phyloP scores from a whole-genome alignment of 2,113 vertebrate genomes.

The human region DNA sequence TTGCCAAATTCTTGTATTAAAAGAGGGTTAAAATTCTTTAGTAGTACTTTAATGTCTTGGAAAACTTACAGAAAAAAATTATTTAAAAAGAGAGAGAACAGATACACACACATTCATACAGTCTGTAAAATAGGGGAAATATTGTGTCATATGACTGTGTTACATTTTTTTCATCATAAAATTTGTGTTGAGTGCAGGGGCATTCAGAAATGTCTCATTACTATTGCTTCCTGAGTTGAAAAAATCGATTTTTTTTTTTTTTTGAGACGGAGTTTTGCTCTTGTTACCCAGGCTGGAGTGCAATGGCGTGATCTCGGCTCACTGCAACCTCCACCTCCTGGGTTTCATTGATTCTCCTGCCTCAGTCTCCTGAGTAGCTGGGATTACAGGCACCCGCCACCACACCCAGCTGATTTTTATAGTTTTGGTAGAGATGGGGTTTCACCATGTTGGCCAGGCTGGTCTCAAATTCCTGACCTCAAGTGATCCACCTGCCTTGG shows the following conservation, averaged over 20 bases:
- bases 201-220: slow-evolving; percentile 15
- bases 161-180: not conserved
- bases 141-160: not conserved
- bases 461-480: too few relatives aligned
- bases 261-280: too few relatives aligned
- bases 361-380: too few relatives aligned
- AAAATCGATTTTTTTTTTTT: not conserved
- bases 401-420: too few relatives aligned
- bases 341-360: too few relatives aligned
- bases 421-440: too few relatives aligned
- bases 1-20: not conserved
- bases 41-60: not conserved
- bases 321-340: too few relatives aligned
- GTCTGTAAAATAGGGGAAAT: not conserved
- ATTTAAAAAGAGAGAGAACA: slow-evolving; percentile 24
- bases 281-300: too few relatives aligned
- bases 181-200: not conserved
- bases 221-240: not conserved
- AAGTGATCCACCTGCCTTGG: too few relatives aligned
- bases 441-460: too few relatives aligned
- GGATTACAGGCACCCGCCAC: too few relatives aligned
- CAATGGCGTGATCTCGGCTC: too few relatives aligned
- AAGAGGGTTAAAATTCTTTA: slow-evolving; percentile 21
- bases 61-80: not conserved
- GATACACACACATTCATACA: not conserved